Evolutionary conservation across 2,888 invertebrate species (phyloP), one percentile per base, ranked within the genome.

Genomic region (Lasioglossum figueresi): DNA sequence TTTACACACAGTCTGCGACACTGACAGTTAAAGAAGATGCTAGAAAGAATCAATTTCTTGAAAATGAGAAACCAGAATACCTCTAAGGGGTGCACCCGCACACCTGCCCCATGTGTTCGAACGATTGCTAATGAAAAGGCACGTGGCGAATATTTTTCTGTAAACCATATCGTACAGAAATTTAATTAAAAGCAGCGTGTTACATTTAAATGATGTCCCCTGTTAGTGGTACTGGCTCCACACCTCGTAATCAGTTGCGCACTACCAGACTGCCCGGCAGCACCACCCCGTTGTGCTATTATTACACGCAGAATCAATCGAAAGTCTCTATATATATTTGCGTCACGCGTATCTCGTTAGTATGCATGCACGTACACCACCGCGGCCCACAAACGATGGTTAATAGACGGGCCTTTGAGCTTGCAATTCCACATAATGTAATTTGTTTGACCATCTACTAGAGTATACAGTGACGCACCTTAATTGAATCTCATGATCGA

Each of bases 301-400:
- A 90, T 90, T 90, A 90, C 85, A 90, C 86, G 86, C 82, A 86
- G 88, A 90, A 90, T 90, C 90, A 90, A 90, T 90, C 90, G 88
- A 90, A 90, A 90, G 88, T 88, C 85, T 79, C 83, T 87, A 86
- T 87, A 85, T 83, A 85, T 83, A 82, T 87, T 87, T 87, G 85
- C 87, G 83, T 88, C 87, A 84, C 84, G 84, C 88, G 88, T 84
- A 81, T 87, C 87, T 83, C 84, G 82, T 83, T 80, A 45, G 74
- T 82, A 80, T 88, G 80, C 82, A 79, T 78, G 63, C 79, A 78
- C 78, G 59, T 79, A 78, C 34, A 80, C 68, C 71, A 66, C 45
- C 34, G 74, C 79, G 68, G 75, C 52, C 76, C 73, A 34, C 82
- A 79, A 80, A 83, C 83, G 68, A 56, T 74, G 75, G 87, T 82